These are phyloP conservation scores for Daubentonia madagascariensis DNA, from an alignment of 2,113 vertebrate species.

Conservation along the genomic window DNA sequence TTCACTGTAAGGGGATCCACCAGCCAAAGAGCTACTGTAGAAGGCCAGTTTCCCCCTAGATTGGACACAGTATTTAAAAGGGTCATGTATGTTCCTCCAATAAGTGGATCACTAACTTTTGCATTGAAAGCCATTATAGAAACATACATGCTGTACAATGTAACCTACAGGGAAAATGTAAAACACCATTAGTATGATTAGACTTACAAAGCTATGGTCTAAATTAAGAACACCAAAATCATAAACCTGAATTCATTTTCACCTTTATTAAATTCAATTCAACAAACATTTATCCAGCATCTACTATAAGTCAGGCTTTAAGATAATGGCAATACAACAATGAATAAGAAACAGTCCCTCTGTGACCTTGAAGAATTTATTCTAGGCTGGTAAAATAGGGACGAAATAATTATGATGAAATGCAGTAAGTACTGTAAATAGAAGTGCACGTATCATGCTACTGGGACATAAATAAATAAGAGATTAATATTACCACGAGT, in stretches of 20 bases:
- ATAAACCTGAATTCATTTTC: slow-evolving; percentile 45
- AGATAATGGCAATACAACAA: background rate
- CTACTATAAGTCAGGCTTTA: background rate
- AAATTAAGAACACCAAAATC: slow-evolving; percentile 38
- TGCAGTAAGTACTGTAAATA: background rate
- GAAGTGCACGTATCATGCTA: background rate
- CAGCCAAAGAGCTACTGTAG: slow-evolving; percentile 95
- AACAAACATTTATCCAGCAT: background rate
- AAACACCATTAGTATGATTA: slow-evolving; percentile 8
- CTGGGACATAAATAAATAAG: background rate
- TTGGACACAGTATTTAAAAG: slow-evolving; percentile 97
- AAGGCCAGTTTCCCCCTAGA: slow-evolving; percentile 97
- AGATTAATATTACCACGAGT: background rate
- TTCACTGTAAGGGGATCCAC: slow-evolving; percentile 96
- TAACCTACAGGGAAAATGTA: slow-evolving; percentile 83
- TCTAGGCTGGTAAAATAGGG: background rate
- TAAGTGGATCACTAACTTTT: slow-evolving; percentile 97
- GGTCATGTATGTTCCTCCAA: slow-evolving; percentile 99
- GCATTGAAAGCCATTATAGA: slow-evolving; percentile 98
- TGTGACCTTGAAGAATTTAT: background rate
- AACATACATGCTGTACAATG: slow-evolving; percentile 98
- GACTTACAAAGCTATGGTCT: background rate
- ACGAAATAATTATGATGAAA: slow-evolving; percentile 7
- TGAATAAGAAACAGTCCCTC: background rate
- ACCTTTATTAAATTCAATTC: slow-evolving; percentile 1